These are phyloP conservation scores for Sander vitreus DNA, from an alignment of 2,113 vertebrate genomes.

Conservation along the genomic window DNA sequence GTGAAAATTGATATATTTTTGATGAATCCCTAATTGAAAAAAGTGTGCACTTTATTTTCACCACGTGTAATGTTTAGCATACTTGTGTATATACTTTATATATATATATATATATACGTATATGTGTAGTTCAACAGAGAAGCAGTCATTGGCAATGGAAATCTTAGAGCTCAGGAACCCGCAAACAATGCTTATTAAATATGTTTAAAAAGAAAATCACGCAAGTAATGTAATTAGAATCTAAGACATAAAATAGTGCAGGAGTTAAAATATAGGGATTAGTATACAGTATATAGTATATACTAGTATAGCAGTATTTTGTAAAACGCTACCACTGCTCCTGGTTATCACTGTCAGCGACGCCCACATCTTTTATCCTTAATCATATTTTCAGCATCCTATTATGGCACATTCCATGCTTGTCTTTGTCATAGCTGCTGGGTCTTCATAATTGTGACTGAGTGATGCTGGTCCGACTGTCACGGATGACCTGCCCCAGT, in stretches of 20 bases:
- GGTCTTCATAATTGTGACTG: slow-evolving; percentile 43
- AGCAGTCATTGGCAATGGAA: neutral
- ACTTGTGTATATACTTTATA: neutral
- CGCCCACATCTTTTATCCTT: neutral
- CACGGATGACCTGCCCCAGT: slow-evolving; percentile 67
- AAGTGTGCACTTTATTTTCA: neutral
- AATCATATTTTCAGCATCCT: slow-evolving; percentile 23
- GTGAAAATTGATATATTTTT: neutral
- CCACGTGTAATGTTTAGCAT: neutral
- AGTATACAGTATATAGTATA: neutral
- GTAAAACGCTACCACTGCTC: neutral
- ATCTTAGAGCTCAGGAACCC: neutral
- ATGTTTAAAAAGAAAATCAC: neutral
- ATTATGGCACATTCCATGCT: slow-evolving; percentile 13
- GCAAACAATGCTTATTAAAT: neutral
- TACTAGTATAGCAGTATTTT: neutral
- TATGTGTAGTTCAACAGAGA: neutral
- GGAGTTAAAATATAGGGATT: neutral
- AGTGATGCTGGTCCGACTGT: slow-evolving; percentile 55
- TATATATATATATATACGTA: too few species aligned
- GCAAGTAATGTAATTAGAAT: neutral
- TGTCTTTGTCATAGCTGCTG: slow-evolving; percentile 37
- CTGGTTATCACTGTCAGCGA: neutral
- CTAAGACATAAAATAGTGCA: neutral
- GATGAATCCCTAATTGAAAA: neutral